Evolutionary conservation across 2,888 invertebrate genomes (phyloP).

Genomic region (Hirtodrosophila histrioides): DNA sequence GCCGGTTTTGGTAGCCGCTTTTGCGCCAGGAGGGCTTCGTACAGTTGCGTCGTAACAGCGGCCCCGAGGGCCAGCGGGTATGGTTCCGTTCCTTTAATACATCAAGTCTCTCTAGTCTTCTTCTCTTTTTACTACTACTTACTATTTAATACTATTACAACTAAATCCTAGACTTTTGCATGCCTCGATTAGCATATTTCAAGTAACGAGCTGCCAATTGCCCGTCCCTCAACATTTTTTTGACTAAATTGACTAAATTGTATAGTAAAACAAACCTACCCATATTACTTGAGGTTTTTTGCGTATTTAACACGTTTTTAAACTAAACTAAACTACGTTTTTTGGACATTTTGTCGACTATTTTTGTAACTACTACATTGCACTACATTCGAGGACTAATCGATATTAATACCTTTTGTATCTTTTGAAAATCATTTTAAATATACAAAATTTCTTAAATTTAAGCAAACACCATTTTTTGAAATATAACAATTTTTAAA

Average conservation of each 20-base stretch:
- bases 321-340: slow-evolving; percentile 32
- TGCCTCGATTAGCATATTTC: slow-evolving; percentile 58
- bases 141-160: slow-evolving; percentile 26
- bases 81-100: slow-evolving; percentile 68
- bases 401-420: slow-evolving; percentile 15
- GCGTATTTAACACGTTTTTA: slow-evolving; percentile 29
- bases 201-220: slow-evolving; percentile 37
- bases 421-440: not conserved
- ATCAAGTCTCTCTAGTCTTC: slow-evolving; percentile 56
- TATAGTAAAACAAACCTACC: slow-evolving; percentile 41
- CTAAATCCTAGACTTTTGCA: slow-evolving; percentile 62
- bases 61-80: slow-evolving; percentile 83
- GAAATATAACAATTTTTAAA: not conserved
- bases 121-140: slow-evolving; percentile 35
- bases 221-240: slow-evolving; percentile 15
- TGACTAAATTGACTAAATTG: slow-evolving; percentile 50
- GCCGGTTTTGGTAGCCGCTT: slow-evolving; percentile 76
- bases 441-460: not conserved
- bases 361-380: slow-evolving; percentile 26
- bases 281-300: slow-evolving; percentile 52
- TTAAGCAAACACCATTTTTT: not conserved
- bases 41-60: slow-evolving; percentile 82
- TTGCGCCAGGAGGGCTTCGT: slow-evolving; percentile 83
- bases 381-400: slow-evolving; percentile 32
- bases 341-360: slow-evolving; percentile 37